Evolutionary conservation across 2,113 vertebrate genomes (phyloP).

Genomic region (Mastomys natalensis): DNA sequence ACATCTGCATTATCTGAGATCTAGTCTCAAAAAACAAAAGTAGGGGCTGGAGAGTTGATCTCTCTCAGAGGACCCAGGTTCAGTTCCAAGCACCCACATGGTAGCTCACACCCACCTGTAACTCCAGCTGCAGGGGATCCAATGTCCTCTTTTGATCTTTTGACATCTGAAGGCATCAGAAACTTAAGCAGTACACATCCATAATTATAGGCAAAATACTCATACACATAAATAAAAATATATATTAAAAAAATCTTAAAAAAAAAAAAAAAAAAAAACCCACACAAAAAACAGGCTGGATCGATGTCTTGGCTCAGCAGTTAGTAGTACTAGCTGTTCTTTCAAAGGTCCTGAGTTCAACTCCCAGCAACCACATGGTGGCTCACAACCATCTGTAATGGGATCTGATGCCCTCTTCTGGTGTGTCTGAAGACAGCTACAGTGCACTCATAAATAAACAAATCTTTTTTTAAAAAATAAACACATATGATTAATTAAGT

Average conservation of each 20-base stretch:
- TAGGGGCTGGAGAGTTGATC: neutral
- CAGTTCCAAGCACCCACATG: neutral
- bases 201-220: neutral
- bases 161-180: neutral
- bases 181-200: neutral
- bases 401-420: no score
- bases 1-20: neutral
- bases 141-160: neutral
- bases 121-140: neutral
- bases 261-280: no score
- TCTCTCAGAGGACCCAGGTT: neutral
- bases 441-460: no score
- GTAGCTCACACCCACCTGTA: neutral
- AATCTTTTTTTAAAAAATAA: no score
- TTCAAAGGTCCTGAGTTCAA: no score
- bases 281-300: no score
- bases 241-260: no score
- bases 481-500: neutral
- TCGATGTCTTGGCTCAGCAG: no score
- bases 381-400: no score
- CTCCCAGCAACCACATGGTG: no score
- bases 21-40: neutral
- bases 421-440: no score
- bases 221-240: neutral
- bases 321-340: no score